These are phyloP conservation scores for Poeciliopsis prolifica DNA, from an alignment of 2,113 vertebrate genomes.

Conservation along the genomic window DNA sequence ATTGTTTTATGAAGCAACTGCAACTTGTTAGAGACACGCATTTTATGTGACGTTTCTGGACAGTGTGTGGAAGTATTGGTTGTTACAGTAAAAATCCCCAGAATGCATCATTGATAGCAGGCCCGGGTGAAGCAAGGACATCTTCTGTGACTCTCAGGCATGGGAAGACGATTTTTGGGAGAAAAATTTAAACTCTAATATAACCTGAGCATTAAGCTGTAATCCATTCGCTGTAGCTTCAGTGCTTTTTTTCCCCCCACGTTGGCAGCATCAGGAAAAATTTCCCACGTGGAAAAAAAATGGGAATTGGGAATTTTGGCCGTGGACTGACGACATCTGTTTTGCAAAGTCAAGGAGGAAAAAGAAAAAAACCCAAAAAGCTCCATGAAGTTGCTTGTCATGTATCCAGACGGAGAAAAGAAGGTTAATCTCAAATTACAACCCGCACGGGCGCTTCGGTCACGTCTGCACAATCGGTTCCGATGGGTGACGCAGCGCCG, in stretches of 20 bases:
- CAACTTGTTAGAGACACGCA: background rate
- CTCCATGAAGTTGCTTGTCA: conserved; percentile 26
- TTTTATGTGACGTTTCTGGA: conserved; percentile 4
- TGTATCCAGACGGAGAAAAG: conserved; percentile 31
- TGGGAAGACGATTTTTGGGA: conserved; percentile 43
- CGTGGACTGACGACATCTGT: conserved; percentile 72
- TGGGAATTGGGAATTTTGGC: conserved; percentile 76
- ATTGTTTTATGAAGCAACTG: background rate
- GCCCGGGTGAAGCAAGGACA: conserved; percentile 52
- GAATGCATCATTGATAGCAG: conserved; percentile 10
- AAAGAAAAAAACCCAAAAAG: background rate
- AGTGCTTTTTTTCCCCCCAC: conserved; percentile 47
- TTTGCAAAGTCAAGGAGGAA: conserved; percentile 56
- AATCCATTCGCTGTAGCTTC: conserved; percentile 65
- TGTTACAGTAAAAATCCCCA: conserved; percentile 4
- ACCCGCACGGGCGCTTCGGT: conserved; percentile 5
- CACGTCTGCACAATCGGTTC: background rate
- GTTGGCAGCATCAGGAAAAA: conserved; percentile 72
- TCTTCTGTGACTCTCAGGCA: conserved; percentile 55
- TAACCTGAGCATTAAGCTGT: conserved; percentile 70
- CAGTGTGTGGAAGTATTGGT: background rate
- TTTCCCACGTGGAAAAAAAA: conserved; percentile 77
- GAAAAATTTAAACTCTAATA: conserved; percentile 58
- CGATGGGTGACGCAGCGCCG: background rate
- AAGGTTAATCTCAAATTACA: conserved; percentile 13